These are phyloP conservation scores for Umimayanthus chanpuru DNA, from an alignment of 92 coral and sea anemone genomes.

Conservation along the genomic window DNA sequence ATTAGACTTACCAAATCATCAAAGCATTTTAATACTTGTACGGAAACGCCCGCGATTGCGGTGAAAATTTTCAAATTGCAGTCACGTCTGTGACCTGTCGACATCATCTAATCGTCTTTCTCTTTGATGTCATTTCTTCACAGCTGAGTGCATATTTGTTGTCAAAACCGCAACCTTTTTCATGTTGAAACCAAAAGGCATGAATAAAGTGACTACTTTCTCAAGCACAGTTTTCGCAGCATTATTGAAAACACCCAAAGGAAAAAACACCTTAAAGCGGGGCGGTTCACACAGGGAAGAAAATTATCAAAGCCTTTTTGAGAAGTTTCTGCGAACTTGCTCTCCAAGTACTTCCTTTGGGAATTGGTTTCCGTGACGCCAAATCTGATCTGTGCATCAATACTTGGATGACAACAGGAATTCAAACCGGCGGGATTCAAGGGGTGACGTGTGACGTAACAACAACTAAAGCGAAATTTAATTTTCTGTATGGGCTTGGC, in stretches of 20 bases:
- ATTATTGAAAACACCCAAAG: neutral
- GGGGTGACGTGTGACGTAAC: slow-evolving; percentile 43
- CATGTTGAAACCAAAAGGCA: slow-evolving; percentile 4
- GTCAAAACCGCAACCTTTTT: neutral
- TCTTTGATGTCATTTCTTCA: neutral
- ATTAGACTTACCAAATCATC: neutral
- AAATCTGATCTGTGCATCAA: neutral
- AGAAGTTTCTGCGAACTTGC: neutral
- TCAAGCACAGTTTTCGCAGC: no score
- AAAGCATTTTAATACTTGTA: neutral
- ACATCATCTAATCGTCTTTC: neutral
- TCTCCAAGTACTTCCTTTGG: neutral
- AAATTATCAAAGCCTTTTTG: neutral
- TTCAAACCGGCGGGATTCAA: slow-evolving; percentile 26
- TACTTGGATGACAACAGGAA: slow-evolving; percentile 26
- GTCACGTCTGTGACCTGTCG: slow-evolving; percentile 1
- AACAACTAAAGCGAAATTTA: slow-evolving; percentile 35
- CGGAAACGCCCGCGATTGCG: slow-evolving; percentile 23
- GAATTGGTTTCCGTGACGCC: slow-evolving; percentile 37
- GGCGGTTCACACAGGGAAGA: neutral
- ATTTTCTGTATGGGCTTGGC: slow-evolving; percentile 31
- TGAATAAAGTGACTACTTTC: neutral
- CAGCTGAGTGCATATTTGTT: neutral
- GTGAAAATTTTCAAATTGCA: neutral
- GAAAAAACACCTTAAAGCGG: neutral